phyloP scores from a whole-genome alignment of 2,888 invertebrate genomes.

The Ophion ellenae region DNA sequence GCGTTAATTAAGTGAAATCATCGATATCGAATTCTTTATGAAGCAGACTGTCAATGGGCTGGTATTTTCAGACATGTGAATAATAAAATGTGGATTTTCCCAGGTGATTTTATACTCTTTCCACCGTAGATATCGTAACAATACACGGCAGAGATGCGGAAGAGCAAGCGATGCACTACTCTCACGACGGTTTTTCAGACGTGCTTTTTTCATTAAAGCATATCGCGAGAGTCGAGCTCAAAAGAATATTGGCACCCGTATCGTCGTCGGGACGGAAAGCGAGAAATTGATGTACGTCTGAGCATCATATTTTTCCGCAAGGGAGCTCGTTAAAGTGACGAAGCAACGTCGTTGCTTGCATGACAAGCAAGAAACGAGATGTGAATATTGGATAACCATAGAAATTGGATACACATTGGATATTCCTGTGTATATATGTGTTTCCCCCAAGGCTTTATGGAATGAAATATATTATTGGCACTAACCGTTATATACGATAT shows the following conservation, averaged over 20 bases:
- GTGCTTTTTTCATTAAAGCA: neutral
- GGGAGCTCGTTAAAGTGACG: conserved; percentile 43
- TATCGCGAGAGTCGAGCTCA: neutral
- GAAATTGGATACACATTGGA: neutral
- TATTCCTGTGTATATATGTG: neutral
- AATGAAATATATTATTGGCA: conserved; percentile 13
- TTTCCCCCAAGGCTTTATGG: neutral
- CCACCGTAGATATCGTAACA: neutral
- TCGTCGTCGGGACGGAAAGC: conserved; percentile 5
- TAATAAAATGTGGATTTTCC: neutral
- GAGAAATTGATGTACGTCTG: conserved; percentile 31
- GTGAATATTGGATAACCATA: conserved; percentile 12
- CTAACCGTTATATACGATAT: conserved; percentile 1
- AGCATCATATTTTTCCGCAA: conserved; percentile 12
- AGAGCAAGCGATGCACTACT: neutral
- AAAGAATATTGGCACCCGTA: neutral
- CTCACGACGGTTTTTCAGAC: neutral
- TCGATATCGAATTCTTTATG: neutral
- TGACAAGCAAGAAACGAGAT: neutral
- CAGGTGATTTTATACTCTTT: neutral
- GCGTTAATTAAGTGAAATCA: neutral
- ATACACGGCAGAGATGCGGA: neutral
- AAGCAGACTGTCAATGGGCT: neutral
- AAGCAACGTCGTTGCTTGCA: conserved; percentile 10
- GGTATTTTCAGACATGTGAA: neutral